Percentiles rank a stretch among this genome's conserved stretches.
Conservation (phyloP, 1,140 invertebrate genomes). For the Drosophila ogumai region DNA sequence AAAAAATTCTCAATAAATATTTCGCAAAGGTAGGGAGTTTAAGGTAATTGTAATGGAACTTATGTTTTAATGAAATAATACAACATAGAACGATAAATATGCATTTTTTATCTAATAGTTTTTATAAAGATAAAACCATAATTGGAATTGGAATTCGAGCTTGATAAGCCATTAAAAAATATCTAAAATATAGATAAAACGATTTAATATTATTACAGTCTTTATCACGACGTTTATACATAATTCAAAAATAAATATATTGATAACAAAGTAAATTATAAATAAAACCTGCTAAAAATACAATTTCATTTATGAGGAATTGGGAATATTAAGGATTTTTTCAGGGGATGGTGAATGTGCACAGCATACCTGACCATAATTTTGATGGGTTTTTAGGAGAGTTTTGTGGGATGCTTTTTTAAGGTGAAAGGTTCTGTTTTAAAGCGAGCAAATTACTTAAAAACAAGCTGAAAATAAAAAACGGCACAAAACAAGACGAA, state of each 20-base stretch:
- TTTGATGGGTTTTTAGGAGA: conserved; percentile 40
- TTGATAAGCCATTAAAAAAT: neutral
- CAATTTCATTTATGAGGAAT: neutral
- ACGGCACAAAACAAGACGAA: conserved; percentile 57
- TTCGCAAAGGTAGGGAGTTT: too few species aligned
- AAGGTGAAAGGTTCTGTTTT: conserved; percentile 23
- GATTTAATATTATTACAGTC: neutral
- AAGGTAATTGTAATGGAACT: neutral
- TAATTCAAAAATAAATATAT: neutral
- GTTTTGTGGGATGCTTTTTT: conserved; percentile 24
- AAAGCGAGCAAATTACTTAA: conserved; percentile 55
- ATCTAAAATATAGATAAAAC: neutral
- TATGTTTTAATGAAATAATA: neutral
- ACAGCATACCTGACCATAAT: conserved; percentile 73
- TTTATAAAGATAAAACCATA: neutral
- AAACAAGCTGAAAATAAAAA: conserved; percentile 69
- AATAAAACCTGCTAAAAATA: conserved; percentile 1
- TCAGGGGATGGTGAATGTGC: conserved; percentile 2
- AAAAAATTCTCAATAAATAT: too few species aligned
- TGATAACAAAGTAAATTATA: too few species aligned
- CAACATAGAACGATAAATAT: neutral
- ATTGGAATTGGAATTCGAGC: neutral
- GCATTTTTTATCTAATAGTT: neutral
- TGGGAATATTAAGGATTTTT: neutral
- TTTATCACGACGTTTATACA: neutral